Evolutionary conservation across 2,888 invertebrate species (phyloP), one percentile per base, ranked within the genome.

Genomic region (Oxystoma pomonae): DNA sequence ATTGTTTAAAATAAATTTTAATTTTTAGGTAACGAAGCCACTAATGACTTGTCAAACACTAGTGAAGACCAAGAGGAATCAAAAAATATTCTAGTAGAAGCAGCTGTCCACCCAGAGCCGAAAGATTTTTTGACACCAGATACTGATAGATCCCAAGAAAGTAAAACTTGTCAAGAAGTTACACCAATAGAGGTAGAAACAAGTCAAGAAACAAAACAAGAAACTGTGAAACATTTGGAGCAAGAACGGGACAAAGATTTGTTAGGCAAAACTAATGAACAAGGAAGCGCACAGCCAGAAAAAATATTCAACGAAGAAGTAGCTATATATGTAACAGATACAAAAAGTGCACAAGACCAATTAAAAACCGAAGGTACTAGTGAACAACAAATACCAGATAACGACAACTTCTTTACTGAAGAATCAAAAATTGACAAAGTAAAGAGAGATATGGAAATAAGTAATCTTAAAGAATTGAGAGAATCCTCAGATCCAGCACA

Each of bases 21-120:
- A 35, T 35, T 35, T 35, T 35, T 35, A 35, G 35, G 5, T 35
- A 35, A 35, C 3, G 35, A 35, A 7, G 12, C 12, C 12, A 35
- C 35, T 7, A 35, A 35, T 35, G 35, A 35, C 12, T 12, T 35
- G 12, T 77, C 77, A 5, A 75, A 75, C 63, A 78, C 78, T 1
- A 80, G 78, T 67, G 79, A 79, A 64, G 79, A 79, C 55, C 69
- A 70, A 7, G 76, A 78, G 61, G 73, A 73, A n/a, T 64, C 65
- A 53, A 72, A 75, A 62, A 68, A 75, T 19, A 65, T 78, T 2
- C 62, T 78, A 2, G 80, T 79, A 7, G 79, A 80, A 70, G 81
- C 79, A 5, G 70, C 79, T 2, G 70, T 80, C n/a, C 81, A 80
- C 70, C 70, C 71, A n/a, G 79, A 78, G 21, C 79, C 80, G 1